Conservation (phyloP, 2,888 invertebrate species). For the Nezara viridula region DNA sequence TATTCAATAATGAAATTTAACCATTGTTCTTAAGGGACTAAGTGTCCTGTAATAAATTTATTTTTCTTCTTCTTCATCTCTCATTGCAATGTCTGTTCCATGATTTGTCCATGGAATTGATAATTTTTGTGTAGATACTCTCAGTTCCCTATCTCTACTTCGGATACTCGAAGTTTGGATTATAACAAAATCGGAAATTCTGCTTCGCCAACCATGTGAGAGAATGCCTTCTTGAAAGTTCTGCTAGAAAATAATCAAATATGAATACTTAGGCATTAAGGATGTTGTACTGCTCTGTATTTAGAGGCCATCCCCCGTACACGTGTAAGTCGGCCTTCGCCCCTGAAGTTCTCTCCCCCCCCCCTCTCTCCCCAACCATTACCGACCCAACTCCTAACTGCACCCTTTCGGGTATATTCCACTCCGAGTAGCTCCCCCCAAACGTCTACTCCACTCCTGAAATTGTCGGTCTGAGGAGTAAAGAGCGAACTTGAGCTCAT, state of each 20-base stretch:
- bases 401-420: not conserved
- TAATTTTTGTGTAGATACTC: no score
- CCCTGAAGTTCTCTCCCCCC: not conserved
- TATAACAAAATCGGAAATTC: not conserved
- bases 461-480: not conserved
- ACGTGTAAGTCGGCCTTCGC: not conserved
- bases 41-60: no score
- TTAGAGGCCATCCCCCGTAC: not conserved
- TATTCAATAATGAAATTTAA: no score
- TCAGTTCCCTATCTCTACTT: no score
- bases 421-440: not conserved
- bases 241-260: not conserved
- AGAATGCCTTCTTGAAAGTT: not conserved
- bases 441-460: not conserved
- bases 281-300: not conserved
- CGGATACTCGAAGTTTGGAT: no score
- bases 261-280: not conserved
- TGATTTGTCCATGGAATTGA: no score
- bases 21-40: no score
- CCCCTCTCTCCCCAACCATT: no score
- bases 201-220: not conserved
- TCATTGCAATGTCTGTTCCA: no score
- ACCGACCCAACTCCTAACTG: constrained; percentile 4
- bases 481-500: not conserved
- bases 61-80: no score